Conservation (phyloP, 2,113 vertebrate genomes). For the Xiphophorus maculatus region DNA sequence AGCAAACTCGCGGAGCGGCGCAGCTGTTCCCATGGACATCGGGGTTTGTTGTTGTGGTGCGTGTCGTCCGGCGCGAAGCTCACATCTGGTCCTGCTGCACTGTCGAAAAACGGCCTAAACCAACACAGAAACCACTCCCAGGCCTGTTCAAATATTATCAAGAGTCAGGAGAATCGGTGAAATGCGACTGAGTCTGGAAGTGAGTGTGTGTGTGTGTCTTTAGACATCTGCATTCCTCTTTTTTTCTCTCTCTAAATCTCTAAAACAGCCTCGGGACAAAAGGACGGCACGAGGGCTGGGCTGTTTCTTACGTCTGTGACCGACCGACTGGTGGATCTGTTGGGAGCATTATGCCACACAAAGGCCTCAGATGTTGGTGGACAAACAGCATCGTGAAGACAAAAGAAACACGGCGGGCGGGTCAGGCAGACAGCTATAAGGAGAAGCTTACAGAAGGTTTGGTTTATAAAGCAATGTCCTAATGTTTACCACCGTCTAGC, state of each 20-base stretch:
- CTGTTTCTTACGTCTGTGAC: background rate
- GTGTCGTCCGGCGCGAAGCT: slow-evolving; percentile 29
- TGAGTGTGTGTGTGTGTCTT: slow-evolving; percentile 21
- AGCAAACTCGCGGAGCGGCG: background rate
- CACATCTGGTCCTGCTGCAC: slow-evolving; percentile 54
- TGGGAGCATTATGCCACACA: background rate
- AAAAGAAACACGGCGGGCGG: background rate
- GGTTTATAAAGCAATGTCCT: too few relatives aligned
- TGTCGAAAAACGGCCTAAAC: slow-evolving; percentile 28
- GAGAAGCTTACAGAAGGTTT: background rate
- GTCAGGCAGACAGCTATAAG: background rate
- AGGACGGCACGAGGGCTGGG: background rate
- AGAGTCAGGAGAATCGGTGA: background rate
- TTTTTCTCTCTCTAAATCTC: slow-evolving; percentile 14
- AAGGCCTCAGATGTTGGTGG: background rate
- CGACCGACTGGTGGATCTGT: background rate
- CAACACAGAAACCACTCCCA: slow-evolving; percentile 30
- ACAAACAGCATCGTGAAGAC: background rate
- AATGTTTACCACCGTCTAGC: too few relatives aligned
- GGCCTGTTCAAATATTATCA: slow-evolving; percentile 28
- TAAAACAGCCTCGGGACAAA: slow-evolving; percentile 19
- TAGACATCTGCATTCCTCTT: slow-evolving; percentile 28
- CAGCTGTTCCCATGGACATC: slow-evolving; percentile 38
- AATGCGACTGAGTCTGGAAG: slow-evolving; percentile 12
- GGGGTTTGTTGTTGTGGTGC: slow-evolving; percentile 57